These are phyloP conservation scores for Malurus splendens DNA, from an alignment of 2,797 vertebrate genomes.

Conservation along the genomic window DNA sequence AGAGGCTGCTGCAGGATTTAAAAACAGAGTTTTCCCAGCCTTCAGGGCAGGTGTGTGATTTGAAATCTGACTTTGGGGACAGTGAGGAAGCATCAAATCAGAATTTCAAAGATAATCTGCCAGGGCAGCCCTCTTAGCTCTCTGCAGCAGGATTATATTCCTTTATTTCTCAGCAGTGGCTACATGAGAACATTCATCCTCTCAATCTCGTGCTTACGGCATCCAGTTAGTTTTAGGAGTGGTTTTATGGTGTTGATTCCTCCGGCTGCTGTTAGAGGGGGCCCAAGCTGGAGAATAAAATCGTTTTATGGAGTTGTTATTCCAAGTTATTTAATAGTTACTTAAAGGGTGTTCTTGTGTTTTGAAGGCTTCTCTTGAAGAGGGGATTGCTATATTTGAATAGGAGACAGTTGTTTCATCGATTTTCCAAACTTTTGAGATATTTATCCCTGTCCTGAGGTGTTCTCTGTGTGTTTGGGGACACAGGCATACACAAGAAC, in stretches of 20 bases:
- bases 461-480: neutral
- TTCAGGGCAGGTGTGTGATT: neutral
- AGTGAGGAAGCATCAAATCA: neutral
- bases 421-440: neutral
- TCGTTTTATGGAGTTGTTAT: neutral
- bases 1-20: neutral
- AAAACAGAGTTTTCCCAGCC: neutral
- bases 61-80: neutral
- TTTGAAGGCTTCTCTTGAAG: neutral
- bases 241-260: neutral
- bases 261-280: neutral
- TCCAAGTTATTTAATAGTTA: neutral
- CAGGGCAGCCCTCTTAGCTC: neutral
- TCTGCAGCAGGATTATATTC: neutral
- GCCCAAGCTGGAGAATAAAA: neutral
- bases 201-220: neutral
- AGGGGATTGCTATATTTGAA: neutral
- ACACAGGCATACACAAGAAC: neutral
- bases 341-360: neutral
- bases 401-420: neutral
- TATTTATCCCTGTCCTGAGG: neutral
- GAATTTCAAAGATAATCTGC: neutral
- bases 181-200: neutral
- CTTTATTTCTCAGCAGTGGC: neutral
- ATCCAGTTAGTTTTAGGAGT: neutral